Conservation (phyloP, 2,113 vertebrate species). For the Daboia siamensis region DNA sequence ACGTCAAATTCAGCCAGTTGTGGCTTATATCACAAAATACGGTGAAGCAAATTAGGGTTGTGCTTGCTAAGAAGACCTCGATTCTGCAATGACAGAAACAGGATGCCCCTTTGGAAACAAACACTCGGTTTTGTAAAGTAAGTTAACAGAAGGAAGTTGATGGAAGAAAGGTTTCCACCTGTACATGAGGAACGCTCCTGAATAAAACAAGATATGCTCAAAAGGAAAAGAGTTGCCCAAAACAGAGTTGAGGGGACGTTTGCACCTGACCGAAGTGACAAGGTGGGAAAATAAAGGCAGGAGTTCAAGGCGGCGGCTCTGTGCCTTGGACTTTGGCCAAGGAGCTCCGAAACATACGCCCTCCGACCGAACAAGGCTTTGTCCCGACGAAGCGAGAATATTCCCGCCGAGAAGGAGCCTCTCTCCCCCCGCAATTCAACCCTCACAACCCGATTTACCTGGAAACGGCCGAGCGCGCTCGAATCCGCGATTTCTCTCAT, state of each 20-base stretch:
- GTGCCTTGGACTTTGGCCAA: background rate
- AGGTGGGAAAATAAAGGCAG: background rate
- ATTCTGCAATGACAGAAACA: background rate
- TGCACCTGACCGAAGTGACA: background rate
- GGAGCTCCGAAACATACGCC: background rate
- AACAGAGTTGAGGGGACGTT: background rate
- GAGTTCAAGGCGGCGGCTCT: background rate
- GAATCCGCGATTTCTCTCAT: background rate
- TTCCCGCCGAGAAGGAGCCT: background rate
- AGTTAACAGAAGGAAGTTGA: background rate
- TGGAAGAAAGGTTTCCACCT: background rate
- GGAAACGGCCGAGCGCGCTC: background rate
- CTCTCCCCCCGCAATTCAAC: background rate
- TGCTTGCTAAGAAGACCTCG: background rate
- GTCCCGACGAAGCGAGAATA: too few species aligned
- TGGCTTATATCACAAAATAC: background rate
- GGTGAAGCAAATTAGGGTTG: background rate
- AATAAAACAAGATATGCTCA: background rate
- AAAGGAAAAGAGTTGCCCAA: background rate
- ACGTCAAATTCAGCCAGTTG: background rate
- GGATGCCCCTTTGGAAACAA: background rate
- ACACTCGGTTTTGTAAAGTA: background rate
- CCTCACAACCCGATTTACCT: background rate
- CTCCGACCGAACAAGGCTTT: background rate
- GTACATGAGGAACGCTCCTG: background rate